Evolutionary conservation across 2,888 invertebrate species (phyloP), one percentile per base, ranked within the genome.

Genomic region (Pogonocherus hispidulus): DNA sequence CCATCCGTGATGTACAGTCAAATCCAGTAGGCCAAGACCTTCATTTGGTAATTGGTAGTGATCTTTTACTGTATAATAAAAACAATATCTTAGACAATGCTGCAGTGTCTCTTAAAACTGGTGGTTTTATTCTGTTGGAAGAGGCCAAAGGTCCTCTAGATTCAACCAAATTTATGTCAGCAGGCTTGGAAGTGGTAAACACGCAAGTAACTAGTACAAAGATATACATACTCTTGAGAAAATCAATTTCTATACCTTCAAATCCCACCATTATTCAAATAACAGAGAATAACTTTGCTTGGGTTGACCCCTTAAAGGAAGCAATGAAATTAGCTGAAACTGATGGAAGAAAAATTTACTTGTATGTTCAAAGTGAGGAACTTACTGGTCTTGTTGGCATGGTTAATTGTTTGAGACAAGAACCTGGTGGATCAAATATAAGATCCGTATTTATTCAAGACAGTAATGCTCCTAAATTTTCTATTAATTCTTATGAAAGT

Each of bases 401-500:
- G 83, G 92, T 94, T 80, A 93, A 96, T 82, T 99, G 99, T 85
- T 88, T 99, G 75, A 92, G 93, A 80, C 91, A 91, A 78, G 98
- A 98, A 88, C 90, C 93, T 4, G 96, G 96, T 73, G 97, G 97
- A 18, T 87, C 88, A 66, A 91, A 91, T 77, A 89, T 95, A 44
- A 91, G 96, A 81, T 90, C 91, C 67, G 88, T 92, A 68, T 92
- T 92, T 80, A 88, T 93, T 74, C 92, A 92, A 80, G 92, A 91
- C 76, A 87, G 87, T 41, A 88, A 87, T 66, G 88, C 88, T 0
- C 87, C 88, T 18, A 87, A 89, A 66, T 93, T 94, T 85, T 86
- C 88, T 0, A 82, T 90, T 1, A 86, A 85, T 3, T 87, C 89
- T 11, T 94, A 92, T 81, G 84, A 85, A 6, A 86, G 87, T 55